Conservation (phyloP, 1,140 invertebrate genomes). For the Chlorops oryzae region DNA sequence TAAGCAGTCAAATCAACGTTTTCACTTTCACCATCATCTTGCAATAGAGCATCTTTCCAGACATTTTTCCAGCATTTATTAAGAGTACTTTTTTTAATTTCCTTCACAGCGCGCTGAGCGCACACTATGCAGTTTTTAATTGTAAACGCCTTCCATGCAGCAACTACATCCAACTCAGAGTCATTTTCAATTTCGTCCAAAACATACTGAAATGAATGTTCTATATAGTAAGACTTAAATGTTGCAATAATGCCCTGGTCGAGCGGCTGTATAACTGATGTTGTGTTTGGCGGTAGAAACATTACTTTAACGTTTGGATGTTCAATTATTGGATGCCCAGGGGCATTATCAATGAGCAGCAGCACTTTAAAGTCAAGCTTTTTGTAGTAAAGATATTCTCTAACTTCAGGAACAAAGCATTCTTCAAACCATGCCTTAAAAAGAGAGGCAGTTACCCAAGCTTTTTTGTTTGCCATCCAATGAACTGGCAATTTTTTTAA, state of each 20-base stretch:
- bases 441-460: conserved; percentile 34
- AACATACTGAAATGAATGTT: conserved; percentile 17
- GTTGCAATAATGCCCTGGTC: conserved; percentile 42
- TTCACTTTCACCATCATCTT: neutral
- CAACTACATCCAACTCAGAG: conserved; percentile 5
- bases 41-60: conserved; percentile 10
- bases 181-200: conserved; percentile 20
- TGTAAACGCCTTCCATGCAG: conserved; percentile 22
- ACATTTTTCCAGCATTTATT: conserved; percentile 22
- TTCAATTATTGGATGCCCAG: conserved; percentile 34
- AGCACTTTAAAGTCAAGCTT: conserved; percentile 47
- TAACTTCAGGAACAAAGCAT: conserved; percentile 33
- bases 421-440: conserved; percentile 21
- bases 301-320: conserved; percentile 42
- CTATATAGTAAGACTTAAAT: conserved; percentile 22
- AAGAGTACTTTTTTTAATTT: conserved; percentile 17
- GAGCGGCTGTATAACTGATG: conserved; percentile 47
- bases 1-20: conserved; percentile 6
- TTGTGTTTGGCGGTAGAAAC: conserved; percentile 30
- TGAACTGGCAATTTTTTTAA: conserved; percentile 35
- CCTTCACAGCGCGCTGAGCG: conserved; percentile 13
- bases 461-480: conserved; percentile 43
- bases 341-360: conserved; percentile 49
- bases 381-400: conserved; percentile 34
- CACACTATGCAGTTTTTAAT: conserved; percentile 18